Conservation (phyloP, 2,888 invertebrate species). For the Globia sparganii region DNA sequence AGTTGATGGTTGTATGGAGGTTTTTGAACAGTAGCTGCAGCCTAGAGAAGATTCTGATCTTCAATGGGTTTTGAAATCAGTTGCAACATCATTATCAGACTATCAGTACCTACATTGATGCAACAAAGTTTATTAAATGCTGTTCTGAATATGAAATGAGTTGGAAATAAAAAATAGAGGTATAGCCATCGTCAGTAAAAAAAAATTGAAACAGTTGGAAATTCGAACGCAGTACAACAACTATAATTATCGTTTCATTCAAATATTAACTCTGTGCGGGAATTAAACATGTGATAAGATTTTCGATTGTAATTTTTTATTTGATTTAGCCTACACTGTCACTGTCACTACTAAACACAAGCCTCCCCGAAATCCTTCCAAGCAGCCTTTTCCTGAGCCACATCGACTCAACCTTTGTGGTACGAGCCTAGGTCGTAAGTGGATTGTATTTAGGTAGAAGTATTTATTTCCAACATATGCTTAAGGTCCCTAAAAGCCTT, state of each 20-base stretch:
- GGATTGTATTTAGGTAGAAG: neutral
- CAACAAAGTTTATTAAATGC: neutral
- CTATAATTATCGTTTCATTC: neutral
- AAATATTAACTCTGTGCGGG: no score
- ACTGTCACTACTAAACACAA: neutral
- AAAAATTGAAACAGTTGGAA: neutral
- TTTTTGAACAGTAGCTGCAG: conserved; percentile 35
- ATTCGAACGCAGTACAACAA: neutral
- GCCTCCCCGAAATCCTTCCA: neutral
- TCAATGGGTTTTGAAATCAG: neutral
- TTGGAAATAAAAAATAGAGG: neutral
- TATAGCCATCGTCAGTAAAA: neutral
- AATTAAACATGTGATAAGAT: neutral
- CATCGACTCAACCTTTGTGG: neutral
- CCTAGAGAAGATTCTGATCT: conserved; percentile 1
- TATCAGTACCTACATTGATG: neutral
- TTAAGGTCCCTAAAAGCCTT: neutral
- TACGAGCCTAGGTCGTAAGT: neutral
- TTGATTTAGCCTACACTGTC: neutral
- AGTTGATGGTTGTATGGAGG: conserved; percentile 4
- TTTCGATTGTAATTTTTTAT: neutral
- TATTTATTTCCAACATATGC: neutral
- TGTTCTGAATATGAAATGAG: neutral
- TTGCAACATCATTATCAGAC: neutral
- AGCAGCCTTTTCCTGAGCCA: neutral